phyloP scores from a whole-genome alignment of 2,113 vertebrate genomes.

The Prionailurus viverrinus region DNA sequence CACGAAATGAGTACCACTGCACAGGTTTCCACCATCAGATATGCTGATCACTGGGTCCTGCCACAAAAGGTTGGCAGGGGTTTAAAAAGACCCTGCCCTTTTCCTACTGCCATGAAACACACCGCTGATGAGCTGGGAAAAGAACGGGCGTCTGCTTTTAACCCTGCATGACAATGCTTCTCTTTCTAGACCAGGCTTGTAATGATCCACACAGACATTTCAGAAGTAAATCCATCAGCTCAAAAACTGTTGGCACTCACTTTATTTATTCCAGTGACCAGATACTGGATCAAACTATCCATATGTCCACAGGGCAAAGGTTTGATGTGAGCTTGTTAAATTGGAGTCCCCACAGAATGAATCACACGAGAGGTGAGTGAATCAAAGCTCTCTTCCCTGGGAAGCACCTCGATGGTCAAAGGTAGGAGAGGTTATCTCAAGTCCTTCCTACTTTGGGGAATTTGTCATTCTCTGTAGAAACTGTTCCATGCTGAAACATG shows the following conservation, averaged over 20 bases:
- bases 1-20: not conserved
- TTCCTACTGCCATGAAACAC: not conserved
- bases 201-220: not conserved
- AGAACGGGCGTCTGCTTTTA: not conserved
- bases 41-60: not conserved
- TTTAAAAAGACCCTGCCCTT: not conserved
- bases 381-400: conserved; percentile 36
- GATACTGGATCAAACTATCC: conserved; percentile 32
- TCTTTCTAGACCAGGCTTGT: not conserved
- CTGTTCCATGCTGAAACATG: conserved; percentile 12
- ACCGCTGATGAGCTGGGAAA: not conserved
- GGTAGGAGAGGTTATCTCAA: conserved; percentile 20
- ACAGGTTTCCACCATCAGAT: not conserved
- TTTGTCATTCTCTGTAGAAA: conserved; percentile 65
- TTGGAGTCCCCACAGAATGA: not conserved
- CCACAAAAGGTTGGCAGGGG: not conserved
- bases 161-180: not conserved
- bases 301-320: not conserved
- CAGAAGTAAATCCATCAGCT: not conserved
- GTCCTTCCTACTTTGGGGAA: conserved; percentile 25
- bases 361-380: not conserved
- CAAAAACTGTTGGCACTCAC: not conserved
- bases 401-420: conserved; percentile 49
- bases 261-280: conserved; percentile 39
- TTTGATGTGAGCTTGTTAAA: conserved; percentile 51